Evolutionary conservation across 1,140 invertebrate genomes (phyloP).

Genomic region (Solenopsis invicta): DNA sequence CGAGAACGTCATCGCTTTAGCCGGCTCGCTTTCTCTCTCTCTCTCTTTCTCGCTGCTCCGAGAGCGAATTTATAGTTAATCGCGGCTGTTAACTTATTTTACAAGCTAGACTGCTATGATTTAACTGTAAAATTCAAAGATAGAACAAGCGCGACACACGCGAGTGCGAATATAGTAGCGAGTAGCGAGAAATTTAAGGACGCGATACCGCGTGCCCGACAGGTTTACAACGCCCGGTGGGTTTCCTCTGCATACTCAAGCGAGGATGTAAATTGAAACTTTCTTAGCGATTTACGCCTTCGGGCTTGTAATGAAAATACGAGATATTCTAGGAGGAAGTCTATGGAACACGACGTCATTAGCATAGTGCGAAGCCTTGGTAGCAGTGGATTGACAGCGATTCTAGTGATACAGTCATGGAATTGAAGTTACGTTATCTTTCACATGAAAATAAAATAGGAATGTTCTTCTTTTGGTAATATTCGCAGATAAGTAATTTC

Average conservation of each 20-base stretch:
- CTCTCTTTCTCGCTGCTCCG: constrained; percentile 18
- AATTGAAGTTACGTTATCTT: neutral
- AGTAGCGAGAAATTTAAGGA: constrained; percentile 41
- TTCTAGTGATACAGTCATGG: neutral
- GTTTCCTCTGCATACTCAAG: constrained; percentile 54
- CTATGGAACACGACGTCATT: neutral
- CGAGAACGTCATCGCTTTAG: constrained; percentile 74
- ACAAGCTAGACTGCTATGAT: constrained; percentile 26
- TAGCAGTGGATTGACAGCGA: neutral
- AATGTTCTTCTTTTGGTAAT: neutral
- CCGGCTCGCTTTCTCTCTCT: constrained; percentile 50
- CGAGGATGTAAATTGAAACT: constrained; percentile 57
- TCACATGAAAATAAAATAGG: neutral
- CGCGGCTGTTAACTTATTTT: constrained; percentile 46
- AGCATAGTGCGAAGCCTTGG: neutral
- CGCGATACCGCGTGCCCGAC: constrained; percentile 2
- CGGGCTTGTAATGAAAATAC: constrained; percentile 3
- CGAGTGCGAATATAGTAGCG: constrained; percentile 14
- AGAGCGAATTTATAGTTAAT: constrained; percentile 33
- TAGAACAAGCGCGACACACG: neutral
- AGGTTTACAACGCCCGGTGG: constrained; percentile 27
- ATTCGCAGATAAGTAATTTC: neutral
- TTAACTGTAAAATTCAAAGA: constrained; percentile 25
- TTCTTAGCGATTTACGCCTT: constrained; percentile 24
- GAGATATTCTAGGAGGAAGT: constrained; percentile 16